Conservation (phyloP, 2,888 invertebrate genomes). For the Julus scanicus region DNA sequence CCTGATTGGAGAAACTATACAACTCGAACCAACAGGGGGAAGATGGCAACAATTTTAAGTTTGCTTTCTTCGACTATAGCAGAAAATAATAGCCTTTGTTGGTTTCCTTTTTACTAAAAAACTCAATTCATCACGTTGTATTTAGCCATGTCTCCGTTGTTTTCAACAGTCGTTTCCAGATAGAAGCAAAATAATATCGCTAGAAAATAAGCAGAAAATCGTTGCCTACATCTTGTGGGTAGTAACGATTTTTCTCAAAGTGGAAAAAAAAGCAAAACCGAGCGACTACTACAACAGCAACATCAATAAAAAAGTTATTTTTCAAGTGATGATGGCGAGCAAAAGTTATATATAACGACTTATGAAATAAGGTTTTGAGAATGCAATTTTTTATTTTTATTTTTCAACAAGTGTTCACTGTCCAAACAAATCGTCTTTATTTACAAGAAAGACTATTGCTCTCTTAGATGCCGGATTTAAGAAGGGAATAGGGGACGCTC, state of each 20-base stretch:
- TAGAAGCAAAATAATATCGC: constrained; percentile 6
- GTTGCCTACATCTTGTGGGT: not conserved
- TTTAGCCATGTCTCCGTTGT: constrained; percentile 18
- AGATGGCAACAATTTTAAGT: not conserved
- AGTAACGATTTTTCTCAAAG: not conserved
- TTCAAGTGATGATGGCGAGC: constrained; percentile 39
- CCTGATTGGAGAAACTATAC: not conserved
- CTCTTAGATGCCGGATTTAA: constrained; percentile 2
- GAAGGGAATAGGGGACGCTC: constrained; percentile 5
- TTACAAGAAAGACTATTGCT: constrained; percentile 50
- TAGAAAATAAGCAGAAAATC: not conserved
- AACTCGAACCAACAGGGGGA: not conserved
- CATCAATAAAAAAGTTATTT: constrained; percentile 30
- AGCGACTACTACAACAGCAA: not conserved
- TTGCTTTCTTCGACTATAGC: not conserved
- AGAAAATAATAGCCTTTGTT: not conserved
- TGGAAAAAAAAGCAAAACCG: constrained; percentile 5
- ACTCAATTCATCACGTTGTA: constrained; percentile 24
- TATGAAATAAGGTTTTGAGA: constrained; percentile 30
- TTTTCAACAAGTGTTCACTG: constrained; percentile 49
- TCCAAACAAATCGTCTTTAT: constrained; percentile 51
- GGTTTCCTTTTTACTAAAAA: not conserved
- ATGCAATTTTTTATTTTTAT: constrained; percentile 35
- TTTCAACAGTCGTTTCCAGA: constrained; percentile 8
- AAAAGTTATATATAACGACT: constrained; percentile 30